A percentile compares a stretch with the other conserved stretches of the same genome.
These are phyloP conservation scores for Yponomeuta malinellus DNA, from an alignment of 2,888 invertebrate species.

Conservation along the genomic window DNA sequence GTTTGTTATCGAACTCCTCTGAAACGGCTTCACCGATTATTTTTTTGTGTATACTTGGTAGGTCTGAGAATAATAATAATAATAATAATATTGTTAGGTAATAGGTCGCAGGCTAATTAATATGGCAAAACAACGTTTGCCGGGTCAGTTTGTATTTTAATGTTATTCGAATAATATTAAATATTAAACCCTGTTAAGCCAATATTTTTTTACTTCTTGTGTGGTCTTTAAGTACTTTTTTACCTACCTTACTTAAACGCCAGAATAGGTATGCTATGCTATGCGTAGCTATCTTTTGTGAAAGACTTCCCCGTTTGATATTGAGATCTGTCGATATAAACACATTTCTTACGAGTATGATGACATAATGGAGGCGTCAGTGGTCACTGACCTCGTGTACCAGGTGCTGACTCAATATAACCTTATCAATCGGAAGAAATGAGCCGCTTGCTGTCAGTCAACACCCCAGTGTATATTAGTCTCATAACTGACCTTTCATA, in stretches of 20 bases:
- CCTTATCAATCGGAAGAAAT: constrained; percentile 65
- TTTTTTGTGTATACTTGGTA: too few species aligned
- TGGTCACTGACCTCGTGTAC: constrained; percentile 47
- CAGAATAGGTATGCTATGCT: neutral
- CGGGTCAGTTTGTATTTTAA: too few species aligned
- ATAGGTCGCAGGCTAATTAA: too few species aligned
- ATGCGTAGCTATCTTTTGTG: neutral
- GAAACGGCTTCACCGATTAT: too few species aligned
- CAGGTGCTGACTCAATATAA: constrained; percentile 53
- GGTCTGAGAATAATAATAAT: too few species aligned
- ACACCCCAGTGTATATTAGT: constrained; percentile 23
- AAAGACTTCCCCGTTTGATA: neutral
- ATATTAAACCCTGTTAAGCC: too few species aligned
- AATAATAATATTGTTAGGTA: too few species aligned
- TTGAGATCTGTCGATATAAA: neutral
- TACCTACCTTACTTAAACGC: neutral
- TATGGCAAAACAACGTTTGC: too few species aligned
- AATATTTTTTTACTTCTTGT: too few species aligned
- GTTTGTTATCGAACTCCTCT: too few species aligned
- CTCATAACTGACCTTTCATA: constrained; percentile 63
- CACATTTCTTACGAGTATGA: neutral
- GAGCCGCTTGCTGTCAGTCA: constrained; percentile 49
- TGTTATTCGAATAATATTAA: too few species aligned
- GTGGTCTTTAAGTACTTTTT: neutral
- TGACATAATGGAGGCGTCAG: constrained; percentile 27